phyloP scores from a whole-genome alignment of 2,797 vertebrate genomes.

The Clarias fuscus region DNA sequence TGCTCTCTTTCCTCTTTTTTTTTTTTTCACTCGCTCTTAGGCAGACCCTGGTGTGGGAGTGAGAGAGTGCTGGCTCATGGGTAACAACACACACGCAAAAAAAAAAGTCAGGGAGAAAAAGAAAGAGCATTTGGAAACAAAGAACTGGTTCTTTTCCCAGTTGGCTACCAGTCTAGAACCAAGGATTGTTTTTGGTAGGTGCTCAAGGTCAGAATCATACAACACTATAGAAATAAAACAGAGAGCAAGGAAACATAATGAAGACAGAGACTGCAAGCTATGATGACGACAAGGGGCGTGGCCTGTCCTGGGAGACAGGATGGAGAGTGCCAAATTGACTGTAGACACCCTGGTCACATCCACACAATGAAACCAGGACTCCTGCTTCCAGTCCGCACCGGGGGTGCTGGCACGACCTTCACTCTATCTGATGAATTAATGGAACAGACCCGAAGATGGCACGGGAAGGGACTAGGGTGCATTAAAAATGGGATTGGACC shows the following conservation, averaged over 20 bases:
- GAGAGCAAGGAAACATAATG: background rate
- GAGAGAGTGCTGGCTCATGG: constrained; percentile 22
- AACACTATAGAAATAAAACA: background rate
- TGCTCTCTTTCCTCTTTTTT: background rate
- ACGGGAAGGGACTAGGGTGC: background rate
- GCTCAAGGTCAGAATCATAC: background rate
- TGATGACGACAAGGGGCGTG: background rate
- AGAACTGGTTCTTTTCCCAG: background rate
- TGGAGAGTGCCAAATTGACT: background rate
- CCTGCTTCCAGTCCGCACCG: background rate
- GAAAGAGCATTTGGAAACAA: background rate
- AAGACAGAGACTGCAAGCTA: background rate
- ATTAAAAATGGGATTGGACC: background rate
- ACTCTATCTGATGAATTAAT: background rate
- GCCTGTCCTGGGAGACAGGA: background rate
- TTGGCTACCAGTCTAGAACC: background rate
- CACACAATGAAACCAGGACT: background rate
- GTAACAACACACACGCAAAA: background rate
- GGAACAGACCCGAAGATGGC: background rate
- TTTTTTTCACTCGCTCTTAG: background rate
- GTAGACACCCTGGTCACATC: background rate
- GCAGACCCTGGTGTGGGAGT: background rate
- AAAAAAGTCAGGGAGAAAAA: background rate
- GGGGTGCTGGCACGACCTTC: background rate
- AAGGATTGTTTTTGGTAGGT: background rate